phyloP scores from a whole-genome alignment of 2,113 vertebrate genomes.

The Coryphaenoides rupestris region DNA sequence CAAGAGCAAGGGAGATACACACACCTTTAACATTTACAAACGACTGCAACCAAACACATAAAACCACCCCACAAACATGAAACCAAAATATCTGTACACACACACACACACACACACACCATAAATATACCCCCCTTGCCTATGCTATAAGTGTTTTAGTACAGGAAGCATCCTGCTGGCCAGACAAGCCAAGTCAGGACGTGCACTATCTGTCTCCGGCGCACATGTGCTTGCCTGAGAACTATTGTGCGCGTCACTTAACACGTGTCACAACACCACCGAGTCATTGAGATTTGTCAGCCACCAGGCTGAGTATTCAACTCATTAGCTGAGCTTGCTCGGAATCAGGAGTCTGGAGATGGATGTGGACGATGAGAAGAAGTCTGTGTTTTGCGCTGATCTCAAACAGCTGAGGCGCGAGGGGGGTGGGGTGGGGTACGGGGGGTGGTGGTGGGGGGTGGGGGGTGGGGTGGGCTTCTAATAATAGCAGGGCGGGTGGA shows the following conservation, averaged over 20 bases:
- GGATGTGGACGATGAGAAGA: constrained; percentile 25
- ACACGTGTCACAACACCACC: constrained; percentile 10
- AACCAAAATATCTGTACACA: too few species aligned
- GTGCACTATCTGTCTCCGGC: too few species aligned
- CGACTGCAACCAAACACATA: background rate
- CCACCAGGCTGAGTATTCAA: constrained; percentile 31
- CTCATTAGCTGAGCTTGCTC: constrained; percentile 30
- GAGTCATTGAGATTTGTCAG: constrained; percentile 18
- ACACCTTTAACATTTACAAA: constrained; percentile 9
- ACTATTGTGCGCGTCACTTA: background rate
- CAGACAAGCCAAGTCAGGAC: background rate
- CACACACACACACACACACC: too few species aligned
- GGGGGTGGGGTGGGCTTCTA: constrained; percentile 75
- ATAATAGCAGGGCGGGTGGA: constrained; percentile 81
- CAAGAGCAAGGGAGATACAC: background rate
- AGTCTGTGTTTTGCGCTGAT: constrained; percentile 36
- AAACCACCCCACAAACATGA: background rate
- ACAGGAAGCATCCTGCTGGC: background rate
- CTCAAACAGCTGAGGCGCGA: constrained; percentile 76
- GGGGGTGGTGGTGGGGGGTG: too few species aligned
- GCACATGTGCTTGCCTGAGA: background rate
- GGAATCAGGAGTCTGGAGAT: constrained; percentile 12
- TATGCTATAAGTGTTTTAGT: too few species aligned
- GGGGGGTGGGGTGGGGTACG: constrained; percentile 53
- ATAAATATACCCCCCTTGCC: background rate